phyloP scores from a whole-genome alignment of 1,140 invertebrate genomes.

The Camponotus floridanus region DNA sequence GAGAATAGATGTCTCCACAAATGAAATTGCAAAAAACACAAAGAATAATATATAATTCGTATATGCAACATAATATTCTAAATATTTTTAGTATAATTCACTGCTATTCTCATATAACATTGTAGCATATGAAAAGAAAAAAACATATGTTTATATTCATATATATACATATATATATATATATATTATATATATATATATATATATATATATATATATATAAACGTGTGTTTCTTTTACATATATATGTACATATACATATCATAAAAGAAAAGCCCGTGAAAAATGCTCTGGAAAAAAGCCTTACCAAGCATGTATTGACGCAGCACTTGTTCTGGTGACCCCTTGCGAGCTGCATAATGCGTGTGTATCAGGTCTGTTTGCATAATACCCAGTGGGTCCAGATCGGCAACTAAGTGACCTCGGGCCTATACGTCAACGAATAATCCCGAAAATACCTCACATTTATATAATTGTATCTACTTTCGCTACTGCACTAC shows the following conservation, averaged over 20 bases:
- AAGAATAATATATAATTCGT: not conserved
- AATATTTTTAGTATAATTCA: conserved; percentile 5
- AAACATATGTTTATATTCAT: not conserved
- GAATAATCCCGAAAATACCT: conserved; percentile 78
- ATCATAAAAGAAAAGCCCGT: conserved; percentile 61
- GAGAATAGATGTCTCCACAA: conserved; percentile 52
- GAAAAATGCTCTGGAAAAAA: conserved; percentile 78
- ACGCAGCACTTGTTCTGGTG: conserved; percentile 89
- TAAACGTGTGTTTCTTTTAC: too few species aligned
- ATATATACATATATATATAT: too few species aligned
- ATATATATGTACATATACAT: not conserved
- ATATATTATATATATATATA: too few species aligned
- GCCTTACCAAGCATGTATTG: conserved; percentile 89
- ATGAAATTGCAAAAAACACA: conserved; percentile 18
- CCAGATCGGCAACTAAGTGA: conserved; percentile 97
- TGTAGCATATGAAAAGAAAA: conserved; percentile 48
- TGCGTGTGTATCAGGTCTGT: conserved; percentile 87
- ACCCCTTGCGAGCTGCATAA: conserved; percentile 87
- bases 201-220: too few species aligned
- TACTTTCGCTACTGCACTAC: conserved; percentile 46
- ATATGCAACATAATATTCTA: conserved; percentile 15
- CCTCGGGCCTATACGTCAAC: conserved; percentile 93
- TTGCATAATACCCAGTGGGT: conserved; percentile 95
- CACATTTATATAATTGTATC: conserved; percentile 76
- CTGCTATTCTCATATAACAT: conserved; percentile 49